These are phyloP conservation scores for Pseudomugil tenellus DNA, from an alignment of 2,797 vertebrate genomes.

Conservation along the genomic window DNA sequence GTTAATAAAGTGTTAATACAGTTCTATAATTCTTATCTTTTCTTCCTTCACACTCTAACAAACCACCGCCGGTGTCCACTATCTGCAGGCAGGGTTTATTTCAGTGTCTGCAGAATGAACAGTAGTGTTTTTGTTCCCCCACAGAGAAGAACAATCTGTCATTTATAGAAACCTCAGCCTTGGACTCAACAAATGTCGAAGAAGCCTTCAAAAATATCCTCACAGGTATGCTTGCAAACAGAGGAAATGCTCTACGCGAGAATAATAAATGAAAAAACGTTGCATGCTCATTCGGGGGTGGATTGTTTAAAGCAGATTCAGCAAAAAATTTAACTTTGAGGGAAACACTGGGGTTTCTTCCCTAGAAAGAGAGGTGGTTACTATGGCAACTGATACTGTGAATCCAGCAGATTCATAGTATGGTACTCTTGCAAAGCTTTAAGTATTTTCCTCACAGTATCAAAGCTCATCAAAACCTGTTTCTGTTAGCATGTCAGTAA, in stretches of 20 bases:
- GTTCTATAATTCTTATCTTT: not conserved
- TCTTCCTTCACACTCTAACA: not conserved
- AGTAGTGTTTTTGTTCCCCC: conserved; percentile 34
- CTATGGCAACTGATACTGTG: conserved; percentile 1
- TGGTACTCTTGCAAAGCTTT: not conserved
- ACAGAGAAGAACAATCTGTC: conserved; percentile 97
- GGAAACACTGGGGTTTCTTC: not conserved
- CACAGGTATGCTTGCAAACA: conserved; percentile 84
- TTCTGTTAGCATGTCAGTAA: not conserved
- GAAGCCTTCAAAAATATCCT: conserved; percentile 99
- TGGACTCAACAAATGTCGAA: conserved; percentile 98
- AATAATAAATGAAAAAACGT: not conserved
- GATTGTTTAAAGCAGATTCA: not conserved
- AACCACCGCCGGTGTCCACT: not conserved
- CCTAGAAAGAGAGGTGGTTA: not conserved
- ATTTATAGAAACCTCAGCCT: conserved; percentile 97
- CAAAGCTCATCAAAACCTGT: too few relatives aligned
- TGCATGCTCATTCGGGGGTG: not conserved
- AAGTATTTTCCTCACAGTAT: not conserved
- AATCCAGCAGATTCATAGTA: not conserved
- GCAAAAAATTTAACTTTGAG: not conserved
- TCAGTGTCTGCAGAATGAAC: not conserved
- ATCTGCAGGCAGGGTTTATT: not conserved
- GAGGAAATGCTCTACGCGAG: not conserved
- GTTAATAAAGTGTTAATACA: not conserved